A percentile compares a stretch with the other conserved stretches of the same genome.
Conservation (phyloP, 2,113 vertebrate species). For the Phaethornis superciliosus region DNA sequence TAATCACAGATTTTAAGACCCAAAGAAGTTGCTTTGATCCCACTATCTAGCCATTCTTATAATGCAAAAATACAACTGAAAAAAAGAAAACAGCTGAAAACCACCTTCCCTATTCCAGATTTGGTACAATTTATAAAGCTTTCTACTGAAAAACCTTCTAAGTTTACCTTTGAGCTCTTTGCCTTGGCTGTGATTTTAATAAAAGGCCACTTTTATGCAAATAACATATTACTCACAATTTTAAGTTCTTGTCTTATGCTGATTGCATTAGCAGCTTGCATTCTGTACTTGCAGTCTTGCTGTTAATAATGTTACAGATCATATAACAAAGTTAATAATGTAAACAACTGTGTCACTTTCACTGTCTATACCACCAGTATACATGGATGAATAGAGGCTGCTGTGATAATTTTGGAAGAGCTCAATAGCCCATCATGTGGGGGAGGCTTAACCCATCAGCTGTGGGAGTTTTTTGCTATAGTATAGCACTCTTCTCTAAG, state of each 20-base stretch:
- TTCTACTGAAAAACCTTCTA: background rate
- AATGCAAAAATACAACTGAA: background rate
- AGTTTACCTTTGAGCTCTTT: background rate
- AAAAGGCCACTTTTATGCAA: background rate
- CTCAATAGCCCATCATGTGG: background rate
- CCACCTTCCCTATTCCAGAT: background rate
- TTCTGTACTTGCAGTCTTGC: background rate
- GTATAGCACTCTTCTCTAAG: background rate
- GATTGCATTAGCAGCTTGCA: conserved; percentile 35
- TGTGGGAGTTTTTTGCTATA: background rate
- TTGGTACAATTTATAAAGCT: background rate
- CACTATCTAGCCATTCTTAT: background rate
- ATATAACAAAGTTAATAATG: conserved; percentile 41
- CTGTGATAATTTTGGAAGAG: background rate
- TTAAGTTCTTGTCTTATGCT: conserved; percentile 3
- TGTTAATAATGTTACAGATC: conserved; percentile 39
- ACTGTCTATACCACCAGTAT: background rate
- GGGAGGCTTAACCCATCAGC: background rate
- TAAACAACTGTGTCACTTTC: conserved; percentile 4
- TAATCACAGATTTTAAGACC: background rate
- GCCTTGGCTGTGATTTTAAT: background rate
- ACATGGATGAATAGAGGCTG: background rate
- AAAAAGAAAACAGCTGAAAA: background rate
- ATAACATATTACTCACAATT: background rate
- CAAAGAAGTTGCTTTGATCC: background rate